Conservation (phyloP, 2,113 vertebrate species). For the Clarias magur region DNA sequence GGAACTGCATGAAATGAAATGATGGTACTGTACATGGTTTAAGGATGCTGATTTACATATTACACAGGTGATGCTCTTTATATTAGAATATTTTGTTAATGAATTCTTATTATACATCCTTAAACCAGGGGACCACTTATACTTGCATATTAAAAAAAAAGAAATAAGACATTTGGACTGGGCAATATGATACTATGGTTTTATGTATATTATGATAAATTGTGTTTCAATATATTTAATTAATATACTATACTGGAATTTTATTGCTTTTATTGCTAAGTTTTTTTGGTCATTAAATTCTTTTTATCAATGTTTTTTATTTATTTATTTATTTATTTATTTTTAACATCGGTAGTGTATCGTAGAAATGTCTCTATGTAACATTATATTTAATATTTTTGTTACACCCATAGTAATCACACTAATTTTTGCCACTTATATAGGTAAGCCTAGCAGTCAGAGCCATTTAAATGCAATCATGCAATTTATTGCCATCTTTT, state of each 20-base stretch:
- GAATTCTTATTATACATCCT: too few relatives aligned
- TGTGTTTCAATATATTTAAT: background rate
- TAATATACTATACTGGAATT: too few relatives aligned
- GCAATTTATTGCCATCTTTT: background rate
- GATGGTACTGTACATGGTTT: background rate
- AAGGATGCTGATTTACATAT: background rate
- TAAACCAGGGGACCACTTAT: background rate
- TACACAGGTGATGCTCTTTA: background rate
- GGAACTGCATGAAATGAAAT: background rate
- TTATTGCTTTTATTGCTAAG: too few relatives aligned
- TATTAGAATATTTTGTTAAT: background rate
- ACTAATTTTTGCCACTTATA: background rate
- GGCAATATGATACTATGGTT: background rate
- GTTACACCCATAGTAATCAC: too few relatives aligned
- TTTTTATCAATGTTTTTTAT: background rate
- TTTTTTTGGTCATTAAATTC: background rate
- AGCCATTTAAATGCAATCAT: too few relatives aligned
- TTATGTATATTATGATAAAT: background rate
- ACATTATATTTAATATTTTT: background rate
- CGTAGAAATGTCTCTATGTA: background rate
- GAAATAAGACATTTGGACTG: background rate
- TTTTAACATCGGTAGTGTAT: background rate
- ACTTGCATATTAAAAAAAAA: background rate
- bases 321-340: background rate
- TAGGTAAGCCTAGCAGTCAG: background rate